Evolutionary conservation across 2,113 vertebrate genomes (phyloP).

Genomic region (Rhinolophus ferrumequinum): DNA sequence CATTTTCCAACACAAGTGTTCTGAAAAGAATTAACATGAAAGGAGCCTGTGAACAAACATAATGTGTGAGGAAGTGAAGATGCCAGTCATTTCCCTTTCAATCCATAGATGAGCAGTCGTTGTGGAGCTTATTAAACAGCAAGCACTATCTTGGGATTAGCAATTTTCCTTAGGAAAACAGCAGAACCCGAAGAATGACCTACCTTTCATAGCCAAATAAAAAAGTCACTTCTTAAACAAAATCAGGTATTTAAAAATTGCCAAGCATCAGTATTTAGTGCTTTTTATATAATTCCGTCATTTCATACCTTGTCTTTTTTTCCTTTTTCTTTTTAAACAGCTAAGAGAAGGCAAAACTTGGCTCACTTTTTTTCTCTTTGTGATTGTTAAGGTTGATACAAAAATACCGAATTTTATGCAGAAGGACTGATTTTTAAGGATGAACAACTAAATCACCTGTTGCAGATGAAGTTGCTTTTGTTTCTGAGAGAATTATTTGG

Average conservation of each 20-base stretch:
- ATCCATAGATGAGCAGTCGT: conserved; percentile 53
- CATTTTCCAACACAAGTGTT: conserved; percentile 73
- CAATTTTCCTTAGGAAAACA: conserved; percentile 23
- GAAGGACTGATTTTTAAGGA: neutral
- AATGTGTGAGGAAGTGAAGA: conserved; percentile 68
- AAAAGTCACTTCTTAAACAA: neutral
- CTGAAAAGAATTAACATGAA: conserved; percentile 75
- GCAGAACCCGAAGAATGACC: neutral
- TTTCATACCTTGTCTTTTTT: neutral
- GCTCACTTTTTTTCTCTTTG: neutral
- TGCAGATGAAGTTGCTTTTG: neutral
- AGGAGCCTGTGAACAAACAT: conserved; percentile 67
- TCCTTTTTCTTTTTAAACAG: neutral
- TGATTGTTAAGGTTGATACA: neutral
- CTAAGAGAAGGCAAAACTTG: neutral
- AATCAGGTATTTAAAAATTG: conserved; percentile 35
- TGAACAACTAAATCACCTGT: neutral
- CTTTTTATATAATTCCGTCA: neutral
- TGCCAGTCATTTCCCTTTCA: conserved; percentile 67
- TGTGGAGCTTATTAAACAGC: neutral
- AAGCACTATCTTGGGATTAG: neutral
- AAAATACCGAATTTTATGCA: neutral
- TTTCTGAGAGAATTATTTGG: neutral
- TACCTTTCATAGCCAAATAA: neutral
- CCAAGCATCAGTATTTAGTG: neutral